A percentile compares a stretch with the other conserved stretches of the same genome.
phyloP scores from a whole-genome alignment of 2,797 vertebrate genomes.

The Myiotriccus ornatus region DNA sequence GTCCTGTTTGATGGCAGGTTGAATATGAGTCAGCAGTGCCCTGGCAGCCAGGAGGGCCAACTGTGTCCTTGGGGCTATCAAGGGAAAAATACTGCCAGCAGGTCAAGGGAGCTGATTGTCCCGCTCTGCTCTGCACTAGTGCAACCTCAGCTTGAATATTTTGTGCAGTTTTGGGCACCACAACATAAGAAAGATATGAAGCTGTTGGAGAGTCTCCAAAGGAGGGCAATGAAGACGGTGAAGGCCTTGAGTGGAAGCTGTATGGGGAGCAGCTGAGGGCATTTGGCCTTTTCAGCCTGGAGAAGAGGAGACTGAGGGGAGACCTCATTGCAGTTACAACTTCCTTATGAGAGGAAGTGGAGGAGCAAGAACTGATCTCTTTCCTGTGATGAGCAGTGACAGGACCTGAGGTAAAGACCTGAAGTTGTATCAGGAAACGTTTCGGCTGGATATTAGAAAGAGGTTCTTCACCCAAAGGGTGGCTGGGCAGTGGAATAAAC shows the following conservation, averaged over 20 bases:
- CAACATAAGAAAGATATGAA: background rate
- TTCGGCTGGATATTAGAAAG: background rate
- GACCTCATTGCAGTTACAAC: background rate
- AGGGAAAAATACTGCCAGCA: background rate
- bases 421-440: background rate
- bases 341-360: background rate
- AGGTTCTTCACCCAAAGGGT: background rate
- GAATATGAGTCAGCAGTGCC: background rate
- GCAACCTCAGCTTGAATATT: background rate
- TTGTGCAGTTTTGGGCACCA: background rate
- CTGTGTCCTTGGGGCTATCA: background rate
- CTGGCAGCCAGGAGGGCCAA: background rate
- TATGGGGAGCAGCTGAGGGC: background rate
- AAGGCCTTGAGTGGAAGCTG: background rate
- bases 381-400: background rate
- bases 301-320: background rate
- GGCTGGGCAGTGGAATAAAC: background rate
- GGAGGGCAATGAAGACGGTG: background rate
- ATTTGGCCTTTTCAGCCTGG: background rate
- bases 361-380: background rate
- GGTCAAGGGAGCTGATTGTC: background rate
- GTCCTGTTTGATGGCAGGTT: background rate
- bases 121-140: background rate
- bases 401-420: background rate
- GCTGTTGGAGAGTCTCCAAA: background rate